Percentiles rank a stretch among this genome's conserved stretches.
Conservation (phyloP, 2,888 invertebrate genomes). For the Scaptomyza parva region DNA sequence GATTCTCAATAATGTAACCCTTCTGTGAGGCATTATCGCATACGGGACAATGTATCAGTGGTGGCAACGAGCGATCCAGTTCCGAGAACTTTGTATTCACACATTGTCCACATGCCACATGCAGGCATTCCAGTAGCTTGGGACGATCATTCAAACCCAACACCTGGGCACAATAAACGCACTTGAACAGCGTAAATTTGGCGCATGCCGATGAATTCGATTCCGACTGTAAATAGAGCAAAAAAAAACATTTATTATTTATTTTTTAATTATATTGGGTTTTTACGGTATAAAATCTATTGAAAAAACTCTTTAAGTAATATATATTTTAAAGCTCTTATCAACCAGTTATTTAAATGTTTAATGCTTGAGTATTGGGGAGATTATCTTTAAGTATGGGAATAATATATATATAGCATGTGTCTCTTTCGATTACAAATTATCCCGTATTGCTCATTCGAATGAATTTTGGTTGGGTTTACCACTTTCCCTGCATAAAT, state of each 20-base stretch:
- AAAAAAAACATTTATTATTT: neutral
- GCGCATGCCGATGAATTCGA: slow-evolving; percentile 83
- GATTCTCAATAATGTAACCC: slow-evolving; percentile 92
- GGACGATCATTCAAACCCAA: slow-evolving; percentile 88
- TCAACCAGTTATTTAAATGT: slow-evolving; percentile 2
- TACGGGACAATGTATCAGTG: slow-evolving; percentile 87
- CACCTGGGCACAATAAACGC: slow-evolving; percentile 86
- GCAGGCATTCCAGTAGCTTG: slow-evolving; percentile 94
- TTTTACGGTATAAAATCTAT: too few relatives aligned
- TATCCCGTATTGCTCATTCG: slow-evolving; percentile 25
- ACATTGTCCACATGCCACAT: slow-evolving; percentile 92
- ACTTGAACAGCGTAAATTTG: slow-evolving; percentile 85
- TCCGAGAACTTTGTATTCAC: slow-evolving; percentile 88
- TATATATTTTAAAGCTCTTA: slow-evolving; percentile 1
- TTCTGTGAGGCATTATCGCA: slow-evolving; percentile 91
- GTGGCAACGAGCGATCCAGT: slow-evolving; percentile 83
- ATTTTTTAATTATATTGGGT: too few relatives aligned
- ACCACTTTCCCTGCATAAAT: slow-evolving; percentile 25
- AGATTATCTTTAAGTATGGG: slow-evolving; percentile 21
- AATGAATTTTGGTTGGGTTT: neutral
- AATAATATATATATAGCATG: slow-evolving; percentile 27
- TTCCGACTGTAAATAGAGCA: slow-evolving; percentile 71
- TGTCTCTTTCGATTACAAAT: slow-evolving; percentile 15
- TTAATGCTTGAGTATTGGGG: too few relatives aligned
- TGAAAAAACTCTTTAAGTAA: too few relatives aligned